phyloP scores from a whole-genome alignment of 2,797 vertebrate genomes.

The Spea hammondii region DNA sequence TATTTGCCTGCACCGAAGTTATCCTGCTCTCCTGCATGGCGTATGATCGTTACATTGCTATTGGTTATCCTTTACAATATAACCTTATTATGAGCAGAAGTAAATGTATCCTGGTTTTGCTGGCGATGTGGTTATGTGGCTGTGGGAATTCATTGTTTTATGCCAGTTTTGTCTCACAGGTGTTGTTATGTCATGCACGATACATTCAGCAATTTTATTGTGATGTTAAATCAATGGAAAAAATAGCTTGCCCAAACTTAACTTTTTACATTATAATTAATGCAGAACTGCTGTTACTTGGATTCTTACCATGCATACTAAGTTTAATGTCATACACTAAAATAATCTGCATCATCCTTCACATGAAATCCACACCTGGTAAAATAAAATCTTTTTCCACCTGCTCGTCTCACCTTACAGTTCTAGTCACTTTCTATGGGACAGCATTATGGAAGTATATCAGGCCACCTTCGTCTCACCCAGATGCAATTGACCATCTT shows the following conservation, averaged over 20 bases:
- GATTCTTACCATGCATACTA: not conserved
- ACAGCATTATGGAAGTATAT: not conserved
- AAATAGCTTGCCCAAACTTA: not conserved
- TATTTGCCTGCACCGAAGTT: constrained; percentile 7
- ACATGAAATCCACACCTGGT: constrained; percentile 1
- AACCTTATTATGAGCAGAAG: constrained; percentile 8
- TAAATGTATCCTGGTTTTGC: constrained; percentile 3
- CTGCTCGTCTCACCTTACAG: constrained; percentile 26
- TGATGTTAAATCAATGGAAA: constrained; percentile 10
- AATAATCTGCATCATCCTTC: constrained; percentile 1
- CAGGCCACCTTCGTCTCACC: not conserved
- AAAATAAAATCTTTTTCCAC: constrained; percentile 23
- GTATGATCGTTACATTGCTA: constrained; percentile 55
- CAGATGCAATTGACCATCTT: not conserved
- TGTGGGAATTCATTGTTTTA: constrained; percentile 15
- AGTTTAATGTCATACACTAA: constrained; percentile 13
- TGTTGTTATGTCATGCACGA: constrained; percentile 38
- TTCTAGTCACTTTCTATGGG: constrained; percentile 7
- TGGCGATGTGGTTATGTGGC: constrained; percentile 6
- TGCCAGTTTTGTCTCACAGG: not conserved
- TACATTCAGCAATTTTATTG: constrained; percentile 14
- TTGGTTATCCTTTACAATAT: constrained; percentile 55
- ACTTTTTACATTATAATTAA: not conserved
- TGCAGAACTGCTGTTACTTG: not conserved
- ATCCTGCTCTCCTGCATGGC: constrained; percentile 52